Conservation (phyloP, 2,797 vertebrate genomes). For the Sitta carolinensis region DNA sequence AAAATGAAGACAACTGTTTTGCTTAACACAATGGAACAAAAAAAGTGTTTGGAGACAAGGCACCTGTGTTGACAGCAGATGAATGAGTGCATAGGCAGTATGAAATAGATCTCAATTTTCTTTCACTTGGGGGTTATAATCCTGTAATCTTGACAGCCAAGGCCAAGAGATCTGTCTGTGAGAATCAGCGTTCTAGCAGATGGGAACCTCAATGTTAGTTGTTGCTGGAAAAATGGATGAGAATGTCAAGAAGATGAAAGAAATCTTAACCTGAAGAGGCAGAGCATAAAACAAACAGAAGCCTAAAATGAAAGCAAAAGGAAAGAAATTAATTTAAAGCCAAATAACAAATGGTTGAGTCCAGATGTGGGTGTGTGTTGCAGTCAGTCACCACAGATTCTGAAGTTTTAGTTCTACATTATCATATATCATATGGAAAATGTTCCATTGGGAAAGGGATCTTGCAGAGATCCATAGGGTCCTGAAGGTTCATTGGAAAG, state of each 20-base stretch:
- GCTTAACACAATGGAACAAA: not conserved
- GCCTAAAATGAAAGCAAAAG: conserved; percentile 36
- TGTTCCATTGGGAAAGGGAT: not conserved
- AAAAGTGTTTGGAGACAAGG: not conserved
- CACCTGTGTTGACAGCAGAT: not conserved
- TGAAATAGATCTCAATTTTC: conserved; percentile 18
- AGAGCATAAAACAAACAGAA: conserved; percentile 46
- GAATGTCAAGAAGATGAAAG: conserved; percentile 27
- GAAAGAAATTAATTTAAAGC: conserved; percentile 13
- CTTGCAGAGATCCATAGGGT: not conserved
- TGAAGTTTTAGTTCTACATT: not conserved
- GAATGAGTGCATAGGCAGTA: not conserved
- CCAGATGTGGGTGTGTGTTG: not conserved
- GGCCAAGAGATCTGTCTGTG: not conserved
- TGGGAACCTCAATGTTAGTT: not conserved
- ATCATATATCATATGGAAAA: not conserved
- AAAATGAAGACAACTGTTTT: not conserved
- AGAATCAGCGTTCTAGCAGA: conserved; percentile 1
- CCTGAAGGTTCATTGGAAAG: not conserved
- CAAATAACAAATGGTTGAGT: conserved; percentile 39
- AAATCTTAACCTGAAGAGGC: conserved; percentile 47
- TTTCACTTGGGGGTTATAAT: not conserved
- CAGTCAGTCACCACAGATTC: not conserved
- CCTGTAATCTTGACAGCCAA: not conserved
- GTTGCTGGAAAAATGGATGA: conserved; percentile 4